Conservation (phyloP, 2,113 vertebrate genomes). For the Sapayoa aenigma region DNA sequence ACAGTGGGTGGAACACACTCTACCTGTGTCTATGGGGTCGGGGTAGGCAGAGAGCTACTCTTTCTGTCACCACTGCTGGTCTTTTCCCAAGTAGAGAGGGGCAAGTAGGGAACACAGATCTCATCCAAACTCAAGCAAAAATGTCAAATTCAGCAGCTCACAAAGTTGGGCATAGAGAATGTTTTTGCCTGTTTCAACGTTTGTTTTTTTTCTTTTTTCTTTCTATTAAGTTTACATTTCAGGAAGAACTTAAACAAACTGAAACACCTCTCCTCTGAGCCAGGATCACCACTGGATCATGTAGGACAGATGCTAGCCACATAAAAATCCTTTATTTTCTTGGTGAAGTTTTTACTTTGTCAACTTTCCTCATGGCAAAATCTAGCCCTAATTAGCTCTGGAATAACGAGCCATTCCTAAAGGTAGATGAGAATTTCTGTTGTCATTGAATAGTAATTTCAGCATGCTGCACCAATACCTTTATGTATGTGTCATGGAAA, state of each 20-base stretch:
- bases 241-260: not conserved
- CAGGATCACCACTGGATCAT: not conserved
- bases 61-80: not conserved
- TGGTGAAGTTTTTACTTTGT: not conserved
- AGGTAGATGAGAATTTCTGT: not conserved
- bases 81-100: not conserved
- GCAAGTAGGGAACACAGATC: not conserved
- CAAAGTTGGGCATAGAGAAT: not conserved
- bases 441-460: not conserved
- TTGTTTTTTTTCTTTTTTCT: not conserved
- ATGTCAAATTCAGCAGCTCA: not conserved
- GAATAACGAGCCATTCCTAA: not conserved
- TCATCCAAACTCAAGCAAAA: not conserved
- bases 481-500: not conserved
- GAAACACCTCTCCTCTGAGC: not conserved
- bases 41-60: not conserved
- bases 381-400: not conserved
- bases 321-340: not conserved
- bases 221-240: not conserved
- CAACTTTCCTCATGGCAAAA: not conserved
- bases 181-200: not conserved
- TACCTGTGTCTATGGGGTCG: fast-evolving
- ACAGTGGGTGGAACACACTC: not conserved
- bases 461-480: not conserved
- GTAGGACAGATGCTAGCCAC: not conserved